Conservation (phyloP, 2,113 vertebrate genomes). For the Chaetorhynchus papuensis region DNA sequence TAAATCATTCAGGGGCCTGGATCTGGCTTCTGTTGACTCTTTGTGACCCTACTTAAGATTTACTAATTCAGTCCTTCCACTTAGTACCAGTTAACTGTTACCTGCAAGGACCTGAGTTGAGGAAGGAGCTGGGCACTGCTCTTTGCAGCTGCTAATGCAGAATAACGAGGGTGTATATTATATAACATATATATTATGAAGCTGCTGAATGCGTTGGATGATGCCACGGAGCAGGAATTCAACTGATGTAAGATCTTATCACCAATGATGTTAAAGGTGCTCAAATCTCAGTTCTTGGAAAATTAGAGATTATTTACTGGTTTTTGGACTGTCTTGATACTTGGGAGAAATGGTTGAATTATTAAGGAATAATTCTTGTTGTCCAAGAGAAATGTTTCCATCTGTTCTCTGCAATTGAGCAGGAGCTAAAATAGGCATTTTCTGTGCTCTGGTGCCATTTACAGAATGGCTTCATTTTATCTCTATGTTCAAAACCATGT, state of each 20-base stretch:
- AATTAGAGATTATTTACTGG: background rate
- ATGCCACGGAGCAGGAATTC: background rate
- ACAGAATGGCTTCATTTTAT: background rate
- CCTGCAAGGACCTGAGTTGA: background rate
- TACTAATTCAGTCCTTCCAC: background rate
- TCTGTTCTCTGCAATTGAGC: background rate
- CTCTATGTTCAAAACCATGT: fast-evolving
- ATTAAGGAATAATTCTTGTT: background rate
- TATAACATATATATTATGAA: background rate
- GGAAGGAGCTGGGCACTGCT: background rate
- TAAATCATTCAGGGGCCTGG: background rate
- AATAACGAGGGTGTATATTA: background rate
- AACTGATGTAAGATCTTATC: background rate
- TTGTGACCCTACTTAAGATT: background rate
- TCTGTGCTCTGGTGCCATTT: background rate
- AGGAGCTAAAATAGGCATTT: background rate
- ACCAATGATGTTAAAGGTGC: background rate
- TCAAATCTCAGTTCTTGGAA: background rate
- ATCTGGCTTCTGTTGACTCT: background rate
- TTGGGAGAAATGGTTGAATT: background rate
- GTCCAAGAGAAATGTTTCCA: background rate
- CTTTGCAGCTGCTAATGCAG: background rate
- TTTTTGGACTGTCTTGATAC: background rate
- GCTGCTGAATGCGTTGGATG: background rate
- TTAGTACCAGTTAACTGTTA: background rate